phyloP scores from a whole-genome alignment of 2,797 vertebrate species.

The Melopsittacus undulatus region DNA sequence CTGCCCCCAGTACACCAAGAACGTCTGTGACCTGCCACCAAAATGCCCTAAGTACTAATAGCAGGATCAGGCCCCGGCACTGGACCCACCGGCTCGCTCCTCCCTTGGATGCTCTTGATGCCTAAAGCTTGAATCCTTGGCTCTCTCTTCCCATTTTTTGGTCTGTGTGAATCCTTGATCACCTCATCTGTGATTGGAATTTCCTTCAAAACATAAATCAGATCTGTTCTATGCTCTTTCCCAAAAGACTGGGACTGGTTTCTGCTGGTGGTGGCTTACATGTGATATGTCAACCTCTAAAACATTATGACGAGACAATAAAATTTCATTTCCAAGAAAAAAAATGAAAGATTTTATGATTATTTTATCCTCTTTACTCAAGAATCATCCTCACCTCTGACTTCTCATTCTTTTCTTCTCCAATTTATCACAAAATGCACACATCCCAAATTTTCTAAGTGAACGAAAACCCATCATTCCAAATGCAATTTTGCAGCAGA shows the following conservation, averaged over 20 bases:
- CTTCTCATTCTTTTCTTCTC: background rate
- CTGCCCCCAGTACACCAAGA: background rate
- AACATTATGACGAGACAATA: background rate
- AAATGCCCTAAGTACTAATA: background rate
- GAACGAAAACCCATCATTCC: background rate
- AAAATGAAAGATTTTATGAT: background rate
- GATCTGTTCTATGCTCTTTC: background rate
- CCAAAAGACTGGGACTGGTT: background rate
- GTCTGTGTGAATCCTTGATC: rapidly evolving
- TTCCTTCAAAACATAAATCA: background rate
- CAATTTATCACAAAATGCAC: background rate
- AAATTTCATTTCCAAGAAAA: background rate
- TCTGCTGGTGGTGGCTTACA: background rate
- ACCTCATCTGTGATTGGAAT: rapidly evolving
- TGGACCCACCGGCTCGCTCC: background rate
- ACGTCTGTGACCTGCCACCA: background rate
- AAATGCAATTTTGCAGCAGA: background rate
- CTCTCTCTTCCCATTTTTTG: rapidly evolving
- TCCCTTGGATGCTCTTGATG: rapidly evolving
- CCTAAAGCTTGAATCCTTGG: rapidly evolving
- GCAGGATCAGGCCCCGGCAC: background rate
- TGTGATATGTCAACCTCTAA: rapidly evolving
- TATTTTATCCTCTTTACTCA: background rate
- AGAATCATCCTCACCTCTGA: background rate
- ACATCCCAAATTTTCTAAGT: background rate